Evolutionary conservation across 1,140 invertebrate genomes (phyloP), one percentile per base, ranked within the genome.

Genomic region (Nasonia longicornis): DNA sequence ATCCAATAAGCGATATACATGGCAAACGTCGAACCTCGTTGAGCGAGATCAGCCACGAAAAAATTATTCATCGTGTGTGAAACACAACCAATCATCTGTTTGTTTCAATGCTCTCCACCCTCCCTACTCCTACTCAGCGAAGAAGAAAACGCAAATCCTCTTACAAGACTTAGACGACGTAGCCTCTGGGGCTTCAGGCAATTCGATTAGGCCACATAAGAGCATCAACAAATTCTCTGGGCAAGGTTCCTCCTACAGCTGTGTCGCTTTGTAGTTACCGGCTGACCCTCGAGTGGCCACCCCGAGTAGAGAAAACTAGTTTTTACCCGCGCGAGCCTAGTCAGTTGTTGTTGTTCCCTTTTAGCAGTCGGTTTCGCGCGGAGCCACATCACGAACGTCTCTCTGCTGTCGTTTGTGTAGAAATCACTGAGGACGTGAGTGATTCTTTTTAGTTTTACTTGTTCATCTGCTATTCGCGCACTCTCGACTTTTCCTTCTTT

Each of bases 191-290:
- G 89, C 84, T 91, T 91, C 90, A n/a, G 20, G 67, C 89, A 90
- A 91, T 84, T 90, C 75, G 88, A 90, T 91, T 89, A 89, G 52
- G 16, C 20, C n/a, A 63, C 69, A 64, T 88, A 88, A 90, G 76
- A 86, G 85, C 86, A 89, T 88, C 87, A 89, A 87, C 86, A 88
- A 88, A 87, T 86, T 86, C 80, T 86, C 83, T 84, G 84, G 20
- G 20, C 70, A 78, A 85, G 85, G 82, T 84, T 70, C 81, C 74
- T 58, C 52, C 1, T 6, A 83, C 69, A 83, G 77, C 80, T 83
- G 77, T 79, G 63, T 16, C 77, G 29, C 80, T 82, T 85, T 87
- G 85, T 86, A 89, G 87, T 90, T 86, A 84, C 79, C 85, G 83
- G 74, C 71, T 77, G 85, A 84, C 86, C 80, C 80, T 81, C 82